phyloP scores from a whole-genome alignment of 2,113 vertebrate species.

The Columba livia region DNA sequence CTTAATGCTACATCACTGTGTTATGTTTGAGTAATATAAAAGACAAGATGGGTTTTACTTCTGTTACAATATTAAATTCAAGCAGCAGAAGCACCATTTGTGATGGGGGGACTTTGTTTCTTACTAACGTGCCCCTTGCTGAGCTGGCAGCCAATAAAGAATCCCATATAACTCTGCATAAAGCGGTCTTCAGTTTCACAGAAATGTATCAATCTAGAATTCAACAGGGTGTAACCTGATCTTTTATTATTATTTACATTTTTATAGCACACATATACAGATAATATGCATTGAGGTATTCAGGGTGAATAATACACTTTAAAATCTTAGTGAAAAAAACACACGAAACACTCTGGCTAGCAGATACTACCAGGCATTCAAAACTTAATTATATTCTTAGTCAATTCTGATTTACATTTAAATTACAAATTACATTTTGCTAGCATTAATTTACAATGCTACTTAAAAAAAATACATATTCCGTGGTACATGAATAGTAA shows the following conservation, averaged over 20 bases:
- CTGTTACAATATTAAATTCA: background rate
- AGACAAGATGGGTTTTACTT: background rate
- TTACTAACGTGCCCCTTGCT: background rate
- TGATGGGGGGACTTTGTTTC: background rate
- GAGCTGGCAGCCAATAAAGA: background rate
- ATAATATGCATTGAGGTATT: background rate
- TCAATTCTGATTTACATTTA: constrained; percentile 64
- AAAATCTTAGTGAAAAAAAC: background rate
- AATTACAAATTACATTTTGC: constrained; percentile 50
- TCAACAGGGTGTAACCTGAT: background rate
- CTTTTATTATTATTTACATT: constrained; percentile 25
- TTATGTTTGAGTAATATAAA: background rate
- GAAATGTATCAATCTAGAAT: background rate
- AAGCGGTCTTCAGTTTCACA: background rate
- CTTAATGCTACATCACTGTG: background rate
- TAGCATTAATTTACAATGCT: constrained; percentile 52
- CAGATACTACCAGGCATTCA: constrained; percentile 5
- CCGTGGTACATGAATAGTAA: constrained; percentile 46
- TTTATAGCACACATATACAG: background rate
- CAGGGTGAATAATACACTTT: constrained; percentile 2
- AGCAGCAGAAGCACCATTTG: background rate
- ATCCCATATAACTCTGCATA: background rate
- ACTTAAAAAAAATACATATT: constrained; percentile 56
- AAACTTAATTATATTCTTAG: constrained; percentile 51
- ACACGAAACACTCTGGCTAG: constrained; percentile 6